Conservation (phyloP, 37 sponge, comb jelly and placozoan genomes). For the Cliona cf. orientalis region DNA sequence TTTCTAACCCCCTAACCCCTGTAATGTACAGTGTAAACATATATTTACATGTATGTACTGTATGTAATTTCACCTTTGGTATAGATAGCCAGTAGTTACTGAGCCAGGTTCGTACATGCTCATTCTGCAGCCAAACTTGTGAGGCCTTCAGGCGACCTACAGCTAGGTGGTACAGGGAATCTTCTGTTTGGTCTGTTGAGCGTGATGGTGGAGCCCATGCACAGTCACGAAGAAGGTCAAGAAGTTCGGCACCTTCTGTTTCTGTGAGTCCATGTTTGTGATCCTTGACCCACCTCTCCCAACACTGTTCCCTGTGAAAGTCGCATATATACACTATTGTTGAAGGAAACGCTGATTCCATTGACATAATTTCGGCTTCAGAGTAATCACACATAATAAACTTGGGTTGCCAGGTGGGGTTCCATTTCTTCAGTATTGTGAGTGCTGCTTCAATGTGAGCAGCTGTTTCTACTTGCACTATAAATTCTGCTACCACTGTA, state of each 20-base stretch:
- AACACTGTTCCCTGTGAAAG: slow-evolving; percentile 14
- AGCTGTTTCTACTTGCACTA: slow-evolving; percentile 12
- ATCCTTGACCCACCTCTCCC: background rate
- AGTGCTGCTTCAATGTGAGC: slow-evolving; percentile 10
- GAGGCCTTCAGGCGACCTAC: background rate
- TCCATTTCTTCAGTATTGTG: slow-evolving; percentile 10
- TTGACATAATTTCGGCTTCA: slow-evolving; percentile 14
- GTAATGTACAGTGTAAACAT: too few species aligned
- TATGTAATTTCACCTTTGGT: background rate
- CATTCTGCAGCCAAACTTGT: background rate
- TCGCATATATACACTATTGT: slow-evolving; percentile 43
- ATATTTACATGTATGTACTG: background rate
- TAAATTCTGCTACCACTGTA: slow-evolving; percentile 49
- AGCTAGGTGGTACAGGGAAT: background rate
- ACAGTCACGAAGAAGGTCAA: slow-evolving; percentile 30
- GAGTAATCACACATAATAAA: slow-evolving; percentile 55
- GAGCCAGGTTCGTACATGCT: background rate
- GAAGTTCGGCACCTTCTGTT: slow-evolving; percentile 8
- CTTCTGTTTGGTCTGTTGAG: background rate
- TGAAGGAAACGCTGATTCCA: slow-evolving; percentile 6
- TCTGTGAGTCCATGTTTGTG: slow-evolving; percentile 18
- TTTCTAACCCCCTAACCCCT: too few species aligned
- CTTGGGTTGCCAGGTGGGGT: slow-evolving; percentile 35
- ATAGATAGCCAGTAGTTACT: background rate
- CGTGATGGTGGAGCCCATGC: slow-evolving; percentile 12